Percentiles rank a stretch among this genome's conserved stretches.
phyloP scores from a whole-genome alignment of 2,797 vertebrate species.

The Silurus aristotelis region DNA sequence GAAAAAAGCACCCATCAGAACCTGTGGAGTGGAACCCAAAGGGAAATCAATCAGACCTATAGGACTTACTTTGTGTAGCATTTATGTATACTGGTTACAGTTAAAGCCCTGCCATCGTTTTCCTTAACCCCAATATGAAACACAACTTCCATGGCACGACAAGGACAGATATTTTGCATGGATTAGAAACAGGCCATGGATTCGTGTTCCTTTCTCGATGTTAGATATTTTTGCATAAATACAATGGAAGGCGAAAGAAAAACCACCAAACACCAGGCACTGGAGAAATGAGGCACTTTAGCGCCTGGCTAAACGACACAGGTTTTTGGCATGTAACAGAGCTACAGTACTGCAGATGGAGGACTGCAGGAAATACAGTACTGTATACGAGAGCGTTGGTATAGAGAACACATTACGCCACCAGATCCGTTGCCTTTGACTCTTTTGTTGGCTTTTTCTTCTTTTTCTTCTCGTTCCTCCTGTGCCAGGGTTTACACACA shows the following conservation, averaged over 20 bases:
- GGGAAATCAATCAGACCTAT: slow-evolving; percentile 59
- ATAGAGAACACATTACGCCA: slow-evolving; percentile 52
- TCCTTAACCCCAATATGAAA: slow-evolving; percentile 52
- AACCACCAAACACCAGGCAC: slow-evolving; percentile 74
- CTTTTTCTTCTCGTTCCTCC: slow-evolving; percentile 81
- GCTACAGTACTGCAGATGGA: slow-evolving; percentile 34
- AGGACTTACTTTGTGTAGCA: slow-evolving; percentile 50
- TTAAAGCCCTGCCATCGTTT: slow-evolving; percentile 57
- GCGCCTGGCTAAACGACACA: slow-evolving; percentile 67
- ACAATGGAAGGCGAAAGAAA: slow-evolving; percentile 71
- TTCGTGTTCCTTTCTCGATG: slow-evolving; percentile 43
- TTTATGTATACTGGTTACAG: slow-evolving; percentile 49
- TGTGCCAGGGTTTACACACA: slow-evolving; percentile 87
- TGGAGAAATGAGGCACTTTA: slow-evolving; percentile 87
- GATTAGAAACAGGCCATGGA: background rate
- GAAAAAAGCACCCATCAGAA: slow-evolving; percentile 60
- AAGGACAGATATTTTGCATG: slow-evolving; percentile 54
- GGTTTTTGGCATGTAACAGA: slow-evolving; percentile 69
- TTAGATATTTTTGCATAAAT: slow-evolving; percentile 68
- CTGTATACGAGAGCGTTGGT: slow-evolving; percentile 11
- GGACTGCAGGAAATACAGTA: slow-evolving; percentile 35
- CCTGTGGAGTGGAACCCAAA: slow-evolving; percentile 66
- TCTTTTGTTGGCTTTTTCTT: slow-evolving; percentile 68
- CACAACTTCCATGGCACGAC: slow-evolving; percentile 50
- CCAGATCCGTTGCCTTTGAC: slow-evolving; percentile 65